A percentile compares a stretch with the other conserved stretches of the same genome.
Conservation (phyloP, 2,113 vertebrate species). For the Upupa epops region DNA sequence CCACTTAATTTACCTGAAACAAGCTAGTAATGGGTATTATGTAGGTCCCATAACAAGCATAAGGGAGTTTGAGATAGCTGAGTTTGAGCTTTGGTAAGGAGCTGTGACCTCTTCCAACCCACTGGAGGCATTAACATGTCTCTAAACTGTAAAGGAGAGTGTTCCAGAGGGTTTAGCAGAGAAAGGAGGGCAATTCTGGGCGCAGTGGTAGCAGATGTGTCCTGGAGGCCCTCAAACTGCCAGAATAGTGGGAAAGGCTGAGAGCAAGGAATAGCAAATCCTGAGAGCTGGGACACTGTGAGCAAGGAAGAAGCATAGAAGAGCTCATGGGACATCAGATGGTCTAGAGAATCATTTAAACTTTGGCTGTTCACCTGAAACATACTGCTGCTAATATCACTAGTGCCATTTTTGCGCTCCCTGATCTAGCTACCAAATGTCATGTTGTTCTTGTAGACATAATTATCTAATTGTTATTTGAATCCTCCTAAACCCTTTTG, state of each 20-base stretch:
- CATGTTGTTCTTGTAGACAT: constrained; percentile 50
- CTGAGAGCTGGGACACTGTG: neutral
- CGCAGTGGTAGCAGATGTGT: neutral
- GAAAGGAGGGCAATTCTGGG: neutral
- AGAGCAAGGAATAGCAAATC: neutral
- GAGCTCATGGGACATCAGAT: neutral
- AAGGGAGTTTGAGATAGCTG: neutral
- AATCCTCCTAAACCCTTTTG: constrained; percentile 64
- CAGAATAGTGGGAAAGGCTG: neutral
- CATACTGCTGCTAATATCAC: neutral
- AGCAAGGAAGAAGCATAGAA: accelerated
- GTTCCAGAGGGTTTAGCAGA: neutral
- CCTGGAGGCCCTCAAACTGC: neutral
- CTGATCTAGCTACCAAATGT: constrained; percentile 4
- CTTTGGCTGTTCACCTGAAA: neutral
- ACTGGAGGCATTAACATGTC: neutral
- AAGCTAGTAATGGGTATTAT: neutral
- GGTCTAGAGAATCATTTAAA: neutral
- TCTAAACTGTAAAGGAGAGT: neutral
- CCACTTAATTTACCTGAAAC: neutral
- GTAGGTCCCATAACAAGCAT: neutral
- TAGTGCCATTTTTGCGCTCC: neutral
- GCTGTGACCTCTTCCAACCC: neutral
- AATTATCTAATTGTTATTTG: constrained; percentile 64
- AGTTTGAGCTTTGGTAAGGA: neutral